phyloP scores from a whole-genome alignment of 1,140 invertebrate genomes.

The Ylistrum balloti region DNA sequence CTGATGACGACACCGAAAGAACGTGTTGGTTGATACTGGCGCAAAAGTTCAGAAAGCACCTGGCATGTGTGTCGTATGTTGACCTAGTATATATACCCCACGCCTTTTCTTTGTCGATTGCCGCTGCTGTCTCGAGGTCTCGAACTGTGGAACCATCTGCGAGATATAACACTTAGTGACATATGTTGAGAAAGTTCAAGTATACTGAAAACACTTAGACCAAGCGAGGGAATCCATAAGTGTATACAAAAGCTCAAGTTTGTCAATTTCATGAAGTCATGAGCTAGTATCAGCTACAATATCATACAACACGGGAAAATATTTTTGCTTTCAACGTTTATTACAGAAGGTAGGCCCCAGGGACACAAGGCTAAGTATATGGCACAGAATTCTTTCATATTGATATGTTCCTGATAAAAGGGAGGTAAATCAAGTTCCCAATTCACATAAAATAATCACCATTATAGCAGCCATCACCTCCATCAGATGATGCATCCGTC shows the following conservation, averaged over 20 bases:
- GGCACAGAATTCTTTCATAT: conserved; percentile 50
- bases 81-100: background rate
- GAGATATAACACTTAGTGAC: background rate
- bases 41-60: no score
- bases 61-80: background rate
- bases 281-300: conserved; percentile 16
- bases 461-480: conserved; percentile 41
- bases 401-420: conserved; percentile 43
- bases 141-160: conserved; percentile 48
- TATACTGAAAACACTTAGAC: background rate
- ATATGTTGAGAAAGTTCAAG: background rate
- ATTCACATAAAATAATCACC: conserved; percentile 49
- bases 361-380: conserved; percentile 45
- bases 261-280: background rate
- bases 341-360: conserved; percentile 43
- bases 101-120: background rate
- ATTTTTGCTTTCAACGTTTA: conserved; percentile 44
- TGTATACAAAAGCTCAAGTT: background rate
- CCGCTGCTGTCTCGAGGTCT: background rate
- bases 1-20: background rate
- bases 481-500: conserved; percentile 40
- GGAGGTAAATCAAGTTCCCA: conserved; percentile 42
- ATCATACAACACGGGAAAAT: conserved; percentile 49
- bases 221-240: background rate
- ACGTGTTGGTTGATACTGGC: background rate